Evolutionary conservation across 2,888 invertebrate genomes (phyloP).

Genomic region (Tridacna crocea): DNA sequence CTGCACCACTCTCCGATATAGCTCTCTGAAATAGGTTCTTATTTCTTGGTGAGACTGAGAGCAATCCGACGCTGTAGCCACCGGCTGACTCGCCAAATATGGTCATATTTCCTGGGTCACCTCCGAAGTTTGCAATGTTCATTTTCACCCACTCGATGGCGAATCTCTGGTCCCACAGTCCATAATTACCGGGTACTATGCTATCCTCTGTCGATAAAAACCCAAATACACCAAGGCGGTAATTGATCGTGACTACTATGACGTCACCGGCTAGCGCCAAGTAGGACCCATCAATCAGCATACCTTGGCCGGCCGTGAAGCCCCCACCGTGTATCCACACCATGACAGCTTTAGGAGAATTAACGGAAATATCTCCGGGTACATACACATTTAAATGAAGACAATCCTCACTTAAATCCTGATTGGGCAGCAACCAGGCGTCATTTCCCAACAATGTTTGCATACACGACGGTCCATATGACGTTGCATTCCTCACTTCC

Average conservation of each 20-base stretch:
- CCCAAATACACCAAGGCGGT: conserved; percentile 70
- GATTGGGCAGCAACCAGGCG: conserved; percentile 54
- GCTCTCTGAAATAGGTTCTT: conserved; percentile 64
- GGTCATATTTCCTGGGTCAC: conserved; percentile 61
- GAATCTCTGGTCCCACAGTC: conserved; percentile 68
- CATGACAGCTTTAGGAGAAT: conserved; percentile 61
- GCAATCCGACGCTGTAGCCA: conserved; percentile 63
- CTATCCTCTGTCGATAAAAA: conserved; percentile 64
- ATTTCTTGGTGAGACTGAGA: conserved; percentile 58
- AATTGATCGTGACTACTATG: conserved; percentile 70
- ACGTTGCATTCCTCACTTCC: conserved; percentile 42
- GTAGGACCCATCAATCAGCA: conserved; percentile 62
- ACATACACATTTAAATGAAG: conserved; percentile 67
- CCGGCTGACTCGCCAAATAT: conserved; percentile 74
- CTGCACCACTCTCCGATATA: conserved; percentile 81
- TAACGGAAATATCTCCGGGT: conserved; percentile 48
- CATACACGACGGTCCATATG: conserved; percentile 63
- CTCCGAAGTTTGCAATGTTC: conserved; percentile 69
- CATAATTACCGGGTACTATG: conserved; percentile 63
- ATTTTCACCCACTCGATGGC: conserved; percentile 70
- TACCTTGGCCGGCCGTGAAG: conserved; percentile 63
- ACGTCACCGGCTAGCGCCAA: conserved; percentile 65
- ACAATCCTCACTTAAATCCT: conserved; percentile 68
- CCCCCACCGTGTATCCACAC: conserved; percentile 74
- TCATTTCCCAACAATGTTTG: conserved; percentile 61